A percentile compares a stretch with the other conserved stretches of the same genome.
These are phyloP conservation scores for Chymomyza costata DNA, from an alignment of 1,140 invertebrate species.

Conservation along the genomic window DNA sequence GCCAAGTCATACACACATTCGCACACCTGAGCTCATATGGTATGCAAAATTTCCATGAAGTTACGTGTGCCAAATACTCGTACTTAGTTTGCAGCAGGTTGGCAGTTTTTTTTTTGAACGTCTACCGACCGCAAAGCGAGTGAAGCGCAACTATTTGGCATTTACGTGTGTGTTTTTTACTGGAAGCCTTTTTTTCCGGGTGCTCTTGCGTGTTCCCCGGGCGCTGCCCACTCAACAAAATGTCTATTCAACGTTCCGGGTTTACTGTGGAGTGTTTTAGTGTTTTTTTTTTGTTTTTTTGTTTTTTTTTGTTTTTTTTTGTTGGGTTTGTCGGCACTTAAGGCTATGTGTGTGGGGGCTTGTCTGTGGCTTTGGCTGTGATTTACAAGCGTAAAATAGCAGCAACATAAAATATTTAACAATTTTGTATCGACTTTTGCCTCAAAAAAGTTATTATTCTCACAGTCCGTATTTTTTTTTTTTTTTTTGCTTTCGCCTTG, in stretches of 20 bases:
- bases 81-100: too few species aligned
- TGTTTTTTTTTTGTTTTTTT: too few species aligned
- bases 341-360: slow-evolving; percentile 15
- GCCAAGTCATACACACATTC: slow-evolving; percentile 4
- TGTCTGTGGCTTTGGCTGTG: slow-evolving; percentile 54
- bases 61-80: too few species aligned
- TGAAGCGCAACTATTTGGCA: slow-evolving; percentile 25
- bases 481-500: background rate
- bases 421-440: slow-evolving; percentile 53
- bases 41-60: too few species aligned
- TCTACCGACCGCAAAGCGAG: slow-evolving; percentile 13
- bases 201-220: too few species aligned
- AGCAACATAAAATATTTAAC: slow-evolving; percentile 64
- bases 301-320: too few species aligned
- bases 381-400: slow-evolving; percentile 70
- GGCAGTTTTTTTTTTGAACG: slow-evolving; percentile 14
- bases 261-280: too few species aligned
- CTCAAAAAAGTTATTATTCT: too few species aligned
- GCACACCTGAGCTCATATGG: background rate
- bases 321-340: slow-evolving; percentile 22
- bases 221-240: too few species aligned
- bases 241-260: too few species aligned
- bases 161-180: too few species aligned
- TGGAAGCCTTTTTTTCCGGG: too few species aligned
- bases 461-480: slow-evolving; percentile 11